phyloP scores from a whole-genome alignment of 2,888 invertebrate species.

The Sarcophaga carnaria region DNA sequence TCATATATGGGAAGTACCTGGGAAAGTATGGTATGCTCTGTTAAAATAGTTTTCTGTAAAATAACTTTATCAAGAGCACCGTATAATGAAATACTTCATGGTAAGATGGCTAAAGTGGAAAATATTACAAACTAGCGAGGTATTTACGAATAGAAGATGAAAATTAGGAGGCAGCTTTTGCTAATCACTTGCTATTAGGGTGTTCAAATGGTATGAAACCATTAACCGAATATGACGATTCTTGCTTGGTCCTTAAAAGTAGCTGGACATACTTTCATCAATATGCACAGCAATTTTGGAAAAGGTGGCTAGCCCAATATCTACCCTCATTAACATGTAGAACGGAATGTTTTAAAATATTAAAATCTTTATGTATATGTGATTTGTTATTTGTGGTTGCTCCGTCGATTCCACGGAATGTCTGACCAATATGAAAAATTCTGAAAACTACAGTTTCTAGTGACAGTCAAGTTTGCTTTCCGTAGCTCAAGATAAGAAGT shows the following conservation, averaged over 20 bases:
- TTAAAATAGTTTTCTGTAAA: background rate
- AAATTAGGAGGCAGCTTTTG: conserved; percentile 30
- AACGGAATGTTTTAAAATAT: conserved; percentile 56
- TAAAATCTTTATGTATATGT: conserved; percentile 33
- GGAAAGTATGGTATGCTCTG: too few species aligned
- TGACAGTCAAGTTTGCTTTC: conserved; percentile 61
- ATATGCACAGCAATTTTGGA: conserved; percentile 51
- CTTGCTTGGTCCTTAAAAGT: conserved; percentile 16
- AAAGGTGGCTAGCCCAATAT: conserved; percentile 48
- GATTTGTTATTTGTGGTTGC: conserved; percentile 62
- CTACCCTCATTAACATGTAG: conserved; percentile 48
- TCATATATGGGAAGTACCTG: too few species aligned
- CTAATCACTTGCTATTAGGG: conserved; percentile 50
- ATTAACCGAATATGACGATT: conserved; percentile 41
- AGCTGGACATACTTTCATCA: conserved; percentile 35
- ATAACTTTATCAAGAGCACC: background rate
- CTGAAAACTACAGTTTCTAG: conserved; percentile 61
- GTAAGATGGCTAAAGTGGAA: background rate
- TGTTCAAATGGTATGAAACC: conserved; percentile 57
- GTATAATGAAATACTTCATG: background rate
- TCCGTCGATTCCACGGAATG: conserved; percentile 53
- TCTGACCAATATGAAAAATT: conserved; percentile 68
- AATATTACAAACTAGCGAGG: background rate
- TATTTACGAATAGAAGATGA: conserved; percentile 36
- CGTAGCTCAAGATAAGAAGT: too few species aligned